Evolutionary conservation across 2,888 invertebrate genomes (phyloP).

Genomic region (Endomychus coccineus): DNA sequence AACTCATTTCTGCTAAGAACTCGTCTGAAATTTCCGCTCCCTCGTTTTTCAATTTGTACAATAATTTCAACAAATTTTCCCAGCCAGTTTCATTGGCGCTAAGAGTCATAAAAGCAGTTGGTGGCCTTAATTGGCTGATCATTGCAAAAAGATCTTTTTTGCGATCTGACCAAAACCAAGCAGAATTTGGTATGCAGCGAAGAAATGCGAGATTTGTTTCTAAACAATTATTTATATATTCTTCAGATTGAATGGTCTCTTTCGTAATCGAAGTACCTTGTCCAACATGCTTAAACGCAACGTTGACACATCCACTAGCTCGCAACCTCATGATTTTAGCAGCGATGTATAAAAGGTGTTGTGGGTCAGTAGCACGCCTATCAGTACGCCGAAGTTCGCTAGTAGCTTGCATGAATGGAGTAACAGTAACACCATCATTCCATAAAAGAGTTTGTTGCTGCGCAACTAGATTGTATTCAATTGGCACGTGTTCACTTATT

Average conservation of each 20-base stretch:
- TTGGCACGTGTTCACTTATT: conserved; percentile 19
- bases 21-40: conserved; percentile 12
- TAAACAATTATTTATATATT: conserved; percentile 31
- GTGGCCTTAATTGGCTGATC: conserved; percentile 36
- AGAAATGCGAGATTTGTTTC: conserved; percentile 37
- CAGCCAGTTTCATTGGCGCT: conserved; percentile 40
- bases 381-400: conserved; percentile 29
- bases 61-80: conserved; percentile 30
- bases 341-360: conserved; percentile 31
- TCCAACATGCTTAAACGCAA: conserved; percentile 24
- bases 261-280: conserved; percentile 29
- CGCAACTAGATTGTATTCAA: conserved; percentile 22
- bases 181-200: conserved; percentile 35
- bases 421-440: conserved; percentile 19
- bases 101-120: conserved; percentile 36
- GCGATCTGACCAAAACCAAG: conserved; percentile 34
- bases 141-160: conserved; percentile 39
- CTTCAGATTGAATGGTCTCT: conserved; percentile 29
- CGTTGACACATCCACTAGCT: conserved; percentile 3
- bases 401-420: conserved; percentile 3
- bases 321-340: conserved; percentile 26
- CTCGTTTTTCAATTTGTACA: conserved; percentile 29
- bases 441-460: conserved; percentile 24
- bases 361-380: conserved; percentile 30
- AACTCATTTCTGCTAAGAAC: conserved; percentile 13